Percentiles rank a stretch among this genome's conserved stretches.
Evolutionary conservation across 2,888 invertebrate genomes (phyloP).

Genomic region (Yponomeuta cagnagella): DNA sequence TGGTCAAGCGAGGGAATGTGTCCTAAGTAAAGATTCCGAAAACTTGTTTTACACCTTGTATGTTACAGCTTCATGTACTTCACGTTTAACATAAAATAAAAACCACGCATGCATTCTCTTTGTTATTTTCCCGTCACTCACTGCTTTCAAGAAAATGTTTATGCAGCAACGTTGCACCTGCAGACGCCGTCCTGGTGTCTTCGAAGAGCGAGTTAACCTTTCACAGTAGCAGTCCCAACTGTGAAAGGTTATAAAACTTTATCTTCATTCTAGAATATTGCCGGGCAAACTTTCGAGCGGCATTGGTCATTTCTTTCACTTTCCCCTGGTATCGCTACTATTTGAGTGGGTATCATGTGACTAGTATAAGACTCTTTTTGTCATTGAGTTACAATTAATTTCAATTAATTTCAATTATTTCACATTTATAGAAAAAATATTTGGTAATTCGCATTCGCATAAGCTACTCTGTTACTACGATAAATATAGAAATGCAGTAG

Average conservation of each 20-base stretch:
- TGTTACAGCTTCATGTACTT: background rate
- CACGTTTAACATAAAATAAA: constrained; percentile 1
- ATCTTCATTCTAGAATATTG: constrained; percentile 13
- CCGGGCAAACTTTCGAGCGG: constrained; percentile 1
- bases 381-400: too few species aligned
- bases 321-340: constrained; percentile 6
- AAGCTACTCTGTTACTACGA: too few species aligned
- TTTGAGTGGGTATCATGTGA: background rate
- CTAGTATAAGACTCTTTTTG: background rate
- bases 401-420: too few species aligned
- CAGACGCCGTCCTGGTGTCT: background rate
- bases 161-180: constrained; percentile 9
- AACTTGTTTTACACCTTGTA: too few species aligned
- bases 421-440: too few species aligned
- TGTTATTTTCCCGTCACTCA: constrained; percentile 7
- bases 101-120: background rate
- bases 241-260: constrained; percentile 14
- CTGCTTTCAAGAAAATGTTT: constrained; percentile 11
- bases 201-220: background rate
- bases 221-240: background rate
- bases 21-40: too few species aligned
- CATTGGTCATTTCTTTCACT: constrained; percentile 9
- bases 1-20: background rate
- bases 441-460: too few species aligned
- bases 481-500: too few species aligned